phyloP scores from a whole-genome alignment of 2,797 vertebrate genomes.

The Eutrigla gurnardus region DNA sequence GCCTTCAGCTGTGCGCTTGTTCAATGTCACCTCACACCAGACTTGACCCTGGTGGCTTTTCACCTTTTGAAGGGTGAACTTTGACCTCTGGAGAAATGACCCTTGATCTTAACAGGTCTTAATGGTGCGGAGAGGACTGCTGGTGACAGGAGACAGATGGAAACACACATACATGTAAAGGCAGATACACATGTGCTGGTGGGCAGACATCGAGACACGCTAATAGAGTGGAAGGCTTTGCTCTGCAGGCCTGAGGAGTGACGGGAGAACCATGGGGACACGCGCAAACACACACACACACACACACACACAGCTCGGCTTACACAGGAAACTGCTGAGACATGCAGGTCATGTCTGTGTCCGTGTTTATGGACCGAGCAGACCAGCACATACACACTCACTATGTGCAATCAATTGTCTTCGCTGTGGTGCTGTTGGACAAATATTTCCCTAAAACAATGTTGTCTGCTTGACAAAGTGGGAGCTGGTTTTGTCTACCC shows the following conservation, averaged over 20 bases:
- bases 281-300: slow-evolving; percentile 15
- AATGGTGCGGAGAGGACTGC: slow-evolving; percentile 72
- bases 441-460: slow-evolving; percentile 45
- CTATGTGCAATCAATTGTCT: slow-evolving; percentile 51
- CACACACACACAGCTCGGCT: slow-evolving; percentile 53
- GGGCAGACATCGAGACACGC: slow-evolving; percentile 52
- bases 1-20: slow-evolving; percentile 72
- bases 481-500: slow-evolving; percentile 33
- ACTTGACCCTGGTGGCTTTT: slow-evolving; percentile 65
- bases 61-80: slow-evolving; percentile 73
- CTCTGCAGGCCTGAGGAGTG: slow-evolving; percentile 71
- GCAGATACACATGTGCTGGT: slow-evolving; percentile 61
- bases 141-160: slow-evolving; percentile 80
- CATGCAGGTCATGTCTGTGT: slow-evolving; percentile 76
- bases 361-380: slow-evolving; percentile 74
- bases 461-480: slow-evolving; percentile 60
- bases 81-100: slow-evolving; percentile 72
- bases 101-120: slow-evolving; percentile 79
- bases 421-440: slow-evolving; percentile 44
- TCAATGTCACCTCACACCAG: slow-evolving; percentile 79
- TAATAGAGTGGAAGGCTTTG: slow-evolving; percentile 66
- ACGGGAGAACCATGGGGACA: slow-evolving; percentile 64
- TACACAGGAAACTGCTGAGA: slow-evolving; percentile 83
- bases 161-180: slow-evolving; percentile 65
- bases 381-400: slow-evolving; percentile 29